These are phyloP conservation scores for Lypha dubia DNA, from an alignment of 2,888 invertebrate species.

Conservation along the genomic window DNA sequence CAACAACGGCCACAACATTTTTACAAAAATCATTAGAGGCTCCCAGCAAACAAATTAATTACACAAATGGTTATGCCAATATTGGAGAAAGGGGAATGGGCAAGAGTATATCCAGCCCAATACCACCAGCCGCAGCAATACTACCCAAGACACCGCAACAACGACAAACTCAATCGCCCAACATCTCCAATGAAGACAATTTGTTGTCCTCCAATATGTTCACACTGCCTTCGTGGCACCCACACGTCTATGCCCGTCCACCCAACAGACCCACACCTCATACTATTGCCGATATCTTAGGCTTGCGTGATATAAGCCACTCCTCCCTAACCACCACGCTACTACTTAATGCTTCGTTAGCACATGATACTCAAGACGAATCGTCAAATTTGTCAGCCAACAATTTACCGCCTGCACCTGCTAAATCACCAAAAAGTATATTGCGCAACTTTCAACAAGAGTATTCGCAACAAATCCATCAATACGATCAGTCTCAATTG, in stretches of 20 bases:
- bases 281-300: conserved; percentile 94
- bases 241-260: conserved; percentile 93
- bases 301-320: conserved; percentile 83
- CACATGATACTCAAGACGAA: conserved; percentile 71
- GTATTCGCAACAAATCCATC: conserved; percentile 77
- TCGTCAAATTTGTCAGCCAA: conserved; percentile 70
- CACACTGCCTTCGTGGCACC: conserved; percentile 88
- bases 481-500: conserved; percentile 73
- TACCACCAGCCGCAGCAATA: conserved; percentile 67
- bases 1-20: conserved; percentile 75
- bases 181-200: conserved; percentile 49
- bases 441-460: conserved; percentile 81
- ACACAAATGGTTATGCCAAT: conserved; percentile 64
- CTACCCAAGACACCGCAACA: conserved; percentile 72
- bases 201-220: conserved; percentile 42
- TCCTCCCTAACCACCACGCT: conserved; percentile 17
- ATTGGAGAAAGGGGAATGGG: conserved; percentile 14
- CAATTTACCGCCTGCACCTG: conserved; percentile 74
- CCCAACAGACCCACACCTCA: conserved; percentile 93
- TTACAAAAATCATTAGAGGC: conserved; percentile 79
- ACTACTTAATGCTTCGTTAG: conserved; percentile 21
- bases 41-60: conserved; percentile 64
- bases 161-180: conserved; percentile 43
- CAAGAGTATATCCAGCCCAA: conserved; percentile 49
- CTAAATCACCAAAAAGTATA: conserved; percentile 82